Base-by-base conservation (phyloP, 2,797 vertebrate genomes). In the Threskiornis aethiopicus region DNA sequence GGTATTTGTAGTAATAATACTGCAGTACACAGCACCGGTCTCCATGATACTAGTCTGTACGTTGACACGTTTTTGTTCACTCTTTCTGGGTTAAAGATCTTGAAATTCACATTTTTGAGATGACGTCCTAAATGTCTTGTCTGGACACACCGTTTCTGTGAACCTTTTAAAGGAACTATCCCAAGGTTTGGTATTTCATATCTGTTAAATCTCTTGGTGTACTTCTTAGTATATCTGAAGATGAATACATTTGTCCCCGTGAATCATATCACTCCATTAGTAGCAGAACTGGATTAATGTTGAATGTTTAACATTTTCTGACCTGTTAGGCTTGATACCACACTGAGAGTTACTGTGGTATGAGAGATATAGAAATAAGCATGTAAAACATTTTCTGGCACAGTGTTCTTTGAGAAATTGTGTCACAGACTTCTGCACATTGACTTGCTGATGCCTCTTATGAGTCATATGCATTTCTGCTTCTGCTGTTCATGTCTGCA, bases 401-500 rank as follows among this genome's bases (percentile, higher is more conserved):
- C 2, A 0, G 29, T 51, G 49, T 73, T 87, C 81, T 67, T 49
- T n/a, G 88, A 93, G 86, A 90, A 95, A 57, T 44, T 77, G 75
- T 94, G 81, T 93, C 84, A 93, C 91, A 82, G 80, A n/a, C 85
- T 91, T 47, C 20, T 39, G 44, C 89, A 78, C 92, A 22, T n/a
- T 88, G 91, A 84, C 92, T 95, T 90, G 62, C 83, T 87, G 77
- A 59, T 95, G 80, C 70, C 55, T 93, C 6, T 3, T 79, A 13
- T 95, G 85, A 95, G 90, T 92, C 90, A 49, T 42, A 42, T 19
- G 78, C 72, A 42, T 69, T 72, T 91, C 72, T 84, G 72, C 58
- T 96, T 93, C 76, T 89, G 57, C 77, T 90, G 39, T 85, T 85
- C 95, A 1, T 94, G 49, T 97, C 84, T 90, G 86, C 65, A 93